phyloP scores from a whole-genome alignment of 2,888 invertebrate species.

The Physocephala rufipes region DNA sequence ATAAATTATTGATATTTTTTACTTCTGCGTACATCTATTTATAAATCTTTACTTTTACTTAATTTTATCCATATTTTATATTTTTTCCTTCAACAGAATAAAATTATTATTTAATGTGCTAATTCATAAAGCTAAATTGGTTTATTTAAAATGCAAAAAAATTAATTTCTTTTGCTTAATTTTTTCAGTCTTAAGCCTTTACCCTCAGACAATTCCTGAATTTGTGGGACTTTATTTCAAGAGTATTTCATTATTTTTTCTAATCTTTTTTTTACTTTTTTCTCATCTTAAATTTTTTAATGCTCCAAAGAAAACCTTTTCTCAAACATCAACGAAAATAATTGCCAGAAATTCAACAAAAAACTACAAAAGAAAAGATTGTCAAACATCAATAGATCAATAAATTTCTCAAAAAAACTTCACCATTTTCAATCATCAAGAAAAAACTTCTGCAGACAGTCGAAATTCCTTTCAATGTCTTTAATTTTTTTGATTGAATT shows the following conservation, averaged over 20 bases:
- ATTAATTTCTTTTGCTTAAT: not conserved
- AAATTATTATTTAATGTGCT: too few relatives aligned
- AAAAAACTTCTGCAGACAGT: conserved; percentile 43
- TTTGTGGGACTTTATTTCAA: too few relatives aligned
- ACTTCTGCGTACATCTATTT: too few relatives aligned
- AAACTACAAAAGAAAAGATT: not conserved
- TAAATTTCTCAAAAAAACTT: not conserved
- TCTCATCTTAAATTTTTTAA: not conserved
- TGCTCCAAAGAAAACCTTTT: not conserved
- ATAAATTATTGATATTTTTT: too few relatives aligned
- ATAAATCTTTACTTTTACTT: too few relatives aligned
- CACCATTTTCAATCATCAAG: conserved; percentile 20
- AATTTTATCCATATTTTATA: too few relatives aligned
- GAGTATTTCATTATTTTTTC: not conserved
- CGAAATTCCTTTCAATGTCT: conserved; percentile 38
- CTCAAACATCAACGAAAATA: not conserved
- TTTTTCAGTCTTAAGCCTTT: not conserved
- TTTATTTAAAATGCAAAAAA: too few relatives aligned
- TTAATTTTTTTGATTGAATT: not conserved
- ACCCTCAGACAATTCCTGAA: too few relatives aligned
- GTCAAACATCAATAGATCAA: not conserved
- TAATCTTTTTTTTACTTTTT: not conserved
- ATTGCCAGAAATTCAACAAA: not conserved
- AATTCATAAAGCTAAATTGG: too few relatives aligned
- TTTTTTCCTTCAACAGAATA: too few relatives aligned